Conservation (phyloP, 2,113 vertebrate species). For the Otis tarda region DNA sequence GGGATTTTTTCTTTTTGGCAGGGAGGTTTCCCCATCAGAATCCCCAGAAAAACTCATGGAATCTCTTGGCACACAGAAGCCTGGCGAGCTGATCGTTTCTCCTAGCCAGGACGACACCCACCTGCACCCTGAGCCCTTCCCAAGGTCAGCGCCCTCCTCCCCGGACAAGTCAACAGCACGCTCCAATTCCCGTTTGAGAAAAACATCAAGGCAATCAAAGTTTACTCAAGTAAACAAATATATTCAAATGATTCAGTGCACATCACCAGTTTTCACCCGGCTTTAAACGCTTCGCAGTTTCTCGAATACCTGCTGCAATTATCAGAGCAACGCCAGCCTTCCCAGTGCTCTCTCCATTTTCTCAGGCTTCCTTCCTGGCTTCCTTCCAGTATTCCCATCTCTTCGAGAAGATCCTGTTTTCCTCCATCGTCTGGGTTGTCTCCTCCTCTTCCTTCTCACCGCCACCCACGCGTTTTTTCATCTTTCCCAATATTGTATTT, state of each 20-base stretch:
- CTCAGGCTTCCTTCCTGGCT: conserved; percentile 67
- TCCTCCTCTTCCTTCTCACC: conserved; percentile 65
- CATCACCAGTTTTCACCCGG: not conserved
- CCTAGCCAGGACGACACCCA: not conserved
- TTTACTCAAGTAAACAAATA: not conserved
- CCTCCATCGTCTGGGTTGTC: conserved; percentile 19
- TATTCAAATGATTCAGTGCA: not conserved
- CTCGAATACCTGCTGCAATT: conserved; percentile 8
- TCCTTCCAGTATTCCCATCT: conserved; percentile 52
- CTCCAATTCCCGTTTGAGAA: not conserved
- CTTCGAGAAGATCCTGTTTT: conserved; percentile 59
- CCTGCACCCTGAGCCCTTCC: not conserved
- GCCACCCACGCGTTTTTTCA: conserved; percentile 38
- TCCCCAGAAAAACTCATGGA: not conserved
- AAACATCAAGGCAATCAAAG: not conserved
- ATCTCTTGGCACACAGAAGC: not conserved
- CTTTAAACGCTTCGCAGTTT: not conserved
- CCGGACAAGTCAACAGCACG: too few relatives aligned
- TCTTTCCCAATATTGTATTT: conserved; percentile 36
- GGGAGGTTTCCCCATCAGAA: not conserved
- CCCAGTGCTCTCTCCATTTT: conserved; percentile 42
- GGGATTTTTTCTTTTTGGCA: too few relatives aligned
- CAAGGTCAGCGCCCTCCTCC: not conserved
- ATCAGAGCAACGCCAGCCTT: not conserved
- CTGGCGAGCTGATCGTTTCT: rapidly evolving